Base-by-base conservation (phyloP, 1,140 invertebrate species). In the Goniozus legneri region DNA sequence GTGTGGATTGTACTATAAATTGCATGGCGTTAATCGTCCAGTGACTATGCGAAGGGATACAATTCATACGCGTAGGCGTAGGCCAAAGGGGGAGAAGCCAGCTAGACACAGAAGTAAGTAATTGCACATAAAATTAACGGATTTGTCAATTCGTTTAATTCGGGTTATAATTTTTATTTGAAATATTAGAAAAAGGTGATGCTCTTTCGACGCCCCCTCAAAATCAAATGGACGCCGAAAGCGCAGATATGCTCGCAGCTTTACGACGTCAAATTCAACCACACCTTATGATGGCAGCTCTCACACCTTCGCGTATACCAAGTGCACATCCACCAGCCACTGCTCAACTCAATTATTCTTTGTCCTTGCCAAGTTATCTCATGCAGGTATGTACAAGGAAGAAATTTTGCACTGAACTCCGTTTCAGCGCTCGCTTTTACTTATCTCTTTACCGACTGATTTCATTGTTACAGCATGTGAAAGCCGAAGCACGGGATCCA, bases 31-130 rank as follows among this genome's bases (percentile, higher is more conserved):
- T 46, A 89, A 89, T 71, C 79, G 92, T 45, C 95, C 95, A 4
- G 82, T 92, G 50, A 90, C 93, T 19, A 97, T 98, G 94, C 83
- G 94, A 60, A 90, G 96, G 64, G 95, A 97, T 65, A 95, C 92
- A 7, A 97, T 98, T 67, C 95, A 97, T 75, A 97, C 94, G 13
- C 78, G 95, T 51, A 90, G 95, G 75, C 82, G 95, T 58, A 86
- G 95, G 65, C 92, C 92, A 3, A 86, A 89, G 58, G 81, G 83
- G 57, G 80, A 76, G 41, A 76, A 75, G 56, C 67, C 71, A 4
- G 71, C 63, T 6, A 72, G 71, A 54, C 74, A 73, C 49, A 69
- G 74, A 71, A 76, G 73, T 75, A 63, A 44, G 62, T 39, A 3
- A 37, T 36, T 19, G 32, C 34, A 3, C 8, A 32, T 49, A 14